Evolutionary conservation across 2,113 vertebrate species (phyloP), one percentile per base, ranked within the genome.

Genomic region (Cynopterus brachyotis): DNA sequence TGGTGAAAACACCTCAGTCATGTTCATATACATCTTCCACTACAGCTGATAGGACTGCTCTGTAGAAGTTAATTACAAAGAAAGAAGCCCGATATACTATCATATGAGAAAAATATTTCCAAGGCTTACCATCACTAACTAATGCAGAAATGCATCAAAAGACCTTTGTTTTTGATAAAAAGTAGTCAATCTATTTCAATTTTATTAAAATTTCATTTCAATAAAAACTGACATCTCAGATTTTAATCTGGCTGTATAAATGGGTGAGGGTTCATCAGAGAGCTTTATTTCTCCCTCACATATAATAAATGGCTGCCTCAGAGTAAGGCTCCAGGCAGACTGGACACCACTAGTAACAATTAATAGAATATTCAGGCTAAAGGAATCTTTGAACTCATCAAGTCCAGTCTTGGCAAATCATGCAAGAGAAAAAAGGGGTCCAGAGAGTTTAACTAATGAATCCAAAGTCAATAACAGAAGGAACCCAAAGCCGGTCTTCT

Each of bases 101-200:
- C 50, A 53, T 73, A 88, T 75, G 69, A 95, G 62, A 76, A 81
- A 81, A 88, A 87, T 24, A 96, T 91, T 91, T 40, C 78, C 55
- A 94, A 95, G 73, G 47, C 81, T 93, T 83, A 85, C 26, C 13
- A 45, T 97, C 55, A 70, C 50, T 78, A 32, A 83, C 83, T 87
- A 90, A 92, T 72, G 42, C 88, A 81, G 55, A 94, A n/a, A 94
- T 72, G 45, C 16, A 85, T 91, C 76, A 93, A 97, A 96, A 94
- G 30, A 26, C 30, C 81, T 95, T 95, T 96, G 45, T 85, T 95
- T 91, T 89, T 42, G 10, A 42, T 53, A 76, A 69, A 95, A 89
- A 86, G 35, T 15, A 95, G 57, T 90, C 64, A 89, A 62, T 95
- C 69, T 92, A 84, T 50, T 50, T 50, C 50, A 50, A 50, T 50